These are phyloP conservation scores for Papilio machaon DNA, from an alignment of 1,140 invertebrate genomes.

Conservation along the genomic window DNA sequence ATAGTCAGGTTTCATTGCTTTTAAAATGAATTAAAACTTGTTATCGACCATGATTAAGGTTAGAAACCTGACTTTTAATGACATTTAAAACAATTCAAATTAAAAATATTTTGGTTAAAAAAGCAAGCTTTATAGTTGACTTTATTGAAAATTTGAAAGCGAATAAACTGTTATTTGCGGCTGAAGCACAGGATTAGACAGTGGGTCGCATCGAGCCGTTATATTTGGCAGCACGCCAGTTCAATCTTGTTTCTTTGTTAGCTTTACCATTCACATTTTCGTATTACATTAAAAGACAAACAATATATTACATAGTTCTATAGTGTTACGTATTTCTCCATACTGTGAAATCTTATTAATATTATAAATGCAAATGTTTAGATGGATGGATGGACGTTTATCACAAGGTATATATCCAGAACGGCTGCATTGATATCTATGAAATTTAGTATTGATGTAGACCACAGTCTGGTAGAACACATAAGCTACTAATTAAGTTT, in stretches of 20 bases:
- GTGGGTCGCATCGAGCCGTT: background rate
- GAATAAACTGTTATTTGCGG: slow-evolving; percentile 12
- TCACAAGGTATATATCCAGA: too few relatives aligned
- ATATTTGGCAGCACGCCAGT: background rate
- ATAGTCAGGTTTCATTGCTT: background rate
- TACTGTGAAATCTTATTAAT: background rate
- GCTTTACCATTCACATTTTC: background rate
- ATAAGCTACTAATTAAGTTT: too few relatives aligned
- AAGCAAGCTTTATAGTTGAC: background rate
- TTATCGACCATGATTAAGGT: background rate
- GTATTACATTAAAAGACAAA: background rate
- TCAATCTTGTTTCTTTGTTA: slow-evolving; percentile 21
- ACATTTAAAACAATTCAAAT: background rate
- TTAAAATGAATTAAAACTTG: too few relatives aligned
- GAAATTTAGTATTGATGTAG: too few relatives aligned
- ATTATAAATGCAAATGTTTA: too few relatives aligned
- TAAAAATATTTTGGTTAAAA: background rate
- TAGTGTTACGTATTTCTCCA: background rate
- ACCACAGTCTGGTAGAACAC: too few relatives aligned
- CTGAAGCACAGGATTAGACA: background rate
- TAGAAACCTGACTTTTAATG: background rate
- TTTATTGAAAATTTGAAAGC: background rate
- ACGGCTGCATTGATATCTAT: too few relatives aligned
- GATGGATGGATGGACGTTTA: too few relatives aligned
- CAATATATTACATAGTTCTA: background rate